Conservation (phyloP, 1,140 invertebrate species). For the Penaeus vannamei region DNA sequence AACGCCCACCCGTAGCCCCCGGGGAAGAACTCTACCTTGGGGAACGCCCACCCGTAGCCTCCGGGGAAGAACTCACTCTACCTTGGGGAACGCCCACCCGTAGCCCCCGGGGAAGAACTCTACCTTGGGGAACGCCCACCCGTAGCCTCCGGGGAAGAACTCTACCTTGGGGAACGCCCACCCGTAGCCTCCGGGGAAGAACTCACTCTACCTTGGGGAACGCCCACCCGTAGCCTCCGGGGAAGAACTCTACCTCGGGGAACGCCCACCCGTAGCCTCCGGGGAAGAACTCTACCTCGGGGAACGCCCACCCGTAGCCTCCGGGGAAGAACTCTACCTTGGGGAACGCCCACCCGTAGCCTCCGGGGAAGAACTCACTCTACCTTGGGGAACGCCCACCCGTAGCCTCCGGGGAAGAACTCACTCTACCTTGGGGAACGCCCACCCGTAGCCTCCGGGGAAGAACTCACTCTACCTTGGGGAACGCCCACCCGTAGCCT, state of each 20-base stretch:
- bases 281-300: slow-evolving; percentile 65
- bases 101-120: slow-evolving; percentile 67
- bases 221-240: slow-evolving; percentile 66
- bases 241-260: slow-evolving; percentile 64
- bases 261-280: slow-evolving; percentile 67
- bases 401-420: slow-evolving; percentile 67
- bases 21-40: slow-evolving; percentile 61
- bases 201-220: too few species aligned
- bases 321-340: slow-evolving; percentile 63
- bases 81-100: slow-evolving; percentile 65
- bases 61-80: slow-evolving; percentile 66
- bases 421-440: too few species aligned
- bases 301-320: slow-evolving; percentile 66
- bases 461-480: too few species aligned
- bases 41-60: slow-evolving; percentile 66
- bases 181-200: slow-evolving; percentile 66
- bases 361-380: slow-evolving; percentile 65
- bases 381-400: slow-evolving; percentile 64
- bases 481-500: slow-evolving; percentile 66
- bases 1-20: slow-evolving; percentile 67
- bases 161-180: slow-evolving; percentile 62
- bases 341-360: slow-evolving; percentile 66
- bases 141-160: slow-evolving; percentile 67
- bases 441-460: slow-evolving; percentile 66
- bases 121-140: slow-evolving; percentile 60